Base-by-base conservation (phyloP, 2,888 invertebrate species). In the Pterostichus niger region DNA sequence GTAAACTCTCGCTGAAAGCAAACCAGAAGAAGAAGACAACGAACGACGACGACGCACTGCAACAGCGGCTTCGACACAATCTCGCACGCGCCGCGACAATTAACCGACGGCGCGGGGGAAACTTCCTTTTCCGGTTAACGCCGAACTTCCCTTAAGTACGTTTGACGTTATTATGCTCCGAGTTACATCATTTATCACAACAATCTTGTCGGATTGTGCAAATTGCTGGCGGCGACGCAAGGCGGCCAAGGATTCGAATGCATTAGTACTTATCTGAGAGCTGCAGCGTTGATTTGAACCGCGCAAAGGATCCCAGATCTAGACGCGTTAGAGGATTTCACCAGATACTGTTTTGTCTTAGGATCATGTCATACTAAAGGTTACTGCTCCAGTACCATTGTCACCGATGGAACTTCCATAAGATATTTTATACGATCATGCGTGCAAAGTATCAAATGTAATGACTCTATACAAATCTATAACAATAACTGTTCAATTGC, bases 181-280 rank as follows among this genome's bases (percentile, higher is more conserved):
- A 17, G 79, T 79, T 59, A 79, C 79, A 79, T 59, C 79, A 79
- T 79, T 79, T 79, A 79, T 79, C 79, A 79, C 79, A 79, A 79
- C 79, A 79, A 79, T 79, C 64, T 64, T 64, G 59, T 61, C 64
- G 79, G 79, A 79, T 79, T 79, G 79, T 64, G 44, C 79, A 79
- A 79, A 79, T 79, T 64, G 64, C 79, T 64, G 6, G 33, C 64
- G 79, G 79, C 79, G 61, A 76, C 49, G 49, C 24, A 46, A 76
- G 76, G n/a, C 52, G 13, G 3, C 31, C 52, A 33, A 33, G 79
- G 64, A 79, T 79, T 64, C 79, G 61, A 64, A 79, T 79, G 79
- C 59, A 79, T 79, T 79, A 79, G 31, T 46, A 79, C 79, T 79
- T 79, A 79, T 78, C 78, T 75, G 31, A 6, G 49, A 5, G 52